Evolutionary conservation across 1,140 invertebrate species (phyloP), one percentile per base, ranked within the genome.

Genomic region (Bicyclus anynana): DNA sequence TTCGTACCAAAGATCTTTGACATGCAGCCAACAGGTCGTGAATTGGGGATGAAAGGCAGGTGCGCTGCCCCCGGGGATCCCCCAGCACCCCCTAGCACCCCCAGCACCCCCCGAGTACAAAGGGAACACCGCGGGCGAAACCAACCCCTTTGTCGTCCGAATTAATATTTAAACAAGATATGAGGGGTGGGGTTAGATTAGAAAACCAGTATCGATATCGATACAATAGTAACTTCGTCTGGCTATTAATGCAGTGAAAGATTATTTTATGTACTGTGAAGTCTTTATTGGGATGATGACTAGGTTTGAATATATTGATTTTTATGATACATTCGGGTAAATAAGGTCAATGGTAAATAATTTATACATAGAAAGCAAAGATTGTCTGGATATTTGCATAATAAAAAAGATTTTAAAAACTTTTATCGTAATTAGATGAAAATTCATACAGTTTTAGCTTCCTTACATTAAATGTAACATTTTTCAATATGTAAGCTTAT

Each of bases 111-210:
- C 54, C 54, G 35, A 27, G 21, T 26, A 62, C 52, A 60, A 62
- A 60, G 49, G 59, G 37, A 59, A 59, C 56, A 59, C 57, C 57
- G 57, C 57, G 46, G 23, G 54, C 47, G 20, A 42, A 33, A 62
- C 59, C 59, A 54, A 67, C 65, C 65, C 65, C 65, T 67, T 67
- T 67, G 65, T 67, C 56, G 52, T 59, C 46, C 51, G 56, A 50
- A 67, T 67, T 67, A 67, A 67, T 67, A 67, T 67, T 67, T 67
- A 67, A 67, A 67, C 65, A 67, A 67, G 65, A 63, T 47, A 52
- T 35, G 17, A 63, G 65, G 12, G 52, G 49, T 49, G 60, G 18
- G n/a, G 21, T 4, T 13, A 10, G 1, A 1, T 12, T 21, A 2
- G 10, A 14, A 33, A 33, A 40, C 14, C 5, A 16, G 0, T 52